Base-by-base conservation (phyloP, 2,888 invertebrate species). In the Ptychoptera contaminata region DNA sequence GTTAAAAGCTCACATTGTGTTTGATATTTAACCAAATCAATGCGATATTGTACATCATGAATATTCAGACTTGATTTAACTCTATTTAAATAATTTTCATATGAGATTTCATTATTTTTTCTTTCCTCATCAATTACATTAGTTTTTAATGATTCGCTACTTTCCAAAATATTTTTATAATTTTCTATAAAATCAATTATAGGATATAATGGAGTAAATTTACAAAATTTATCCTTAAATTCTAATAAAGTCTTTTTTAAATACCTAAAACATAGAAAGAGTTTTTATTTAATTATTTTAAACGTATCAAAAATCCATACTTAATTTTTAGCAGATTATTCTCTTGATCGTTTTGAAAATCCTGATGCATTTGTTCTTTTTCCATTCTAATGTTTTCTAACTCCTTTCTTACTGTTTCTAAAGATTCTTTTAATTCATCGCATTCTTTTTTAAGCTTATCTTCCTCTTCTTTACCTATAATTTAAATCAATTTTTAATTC, bases 121-220 rank as follows among this genome's bases (percentile, higher is more conserved):
- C n/a, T 40, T 3, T 30, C 16, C 16, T 40, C 40, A 9, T 32
- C 40, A 11, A 31, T 40, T 15, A 40, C 31, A 34, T 10, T 16
- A 2, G 9, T 16, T 8, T 16, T 32, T 34, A 40, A 2, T 8
- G 31, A 31, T 15, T 40, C 32, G 15, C 11, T 15, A 9, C 31
- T 31, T 40, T 40, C 40, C 2, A 32, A 8, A n/a, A n/a, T 10
- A n/a, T 34, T 34, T 34, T 34, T n/a, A n/a, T 34, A 10, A 34
- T n/a, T 34, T 34, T 34, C 34, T 2, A 49, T 56, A 49, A 63
- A 66, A 47, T 65, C 62, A 16, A 54, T 57, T 2, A 65, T 55
- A 52, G 60, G 58, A 54, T 65, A 57, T 37, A 65, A 46, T 1
- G 65, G 65, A 31, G 65, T 65, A 43, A 59, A 65, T 53, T 64